Evolutionary conservation across 1,140 invertebrate genomes (phyloP).

Genomic region (Drosophila mauritiana): DNA sequence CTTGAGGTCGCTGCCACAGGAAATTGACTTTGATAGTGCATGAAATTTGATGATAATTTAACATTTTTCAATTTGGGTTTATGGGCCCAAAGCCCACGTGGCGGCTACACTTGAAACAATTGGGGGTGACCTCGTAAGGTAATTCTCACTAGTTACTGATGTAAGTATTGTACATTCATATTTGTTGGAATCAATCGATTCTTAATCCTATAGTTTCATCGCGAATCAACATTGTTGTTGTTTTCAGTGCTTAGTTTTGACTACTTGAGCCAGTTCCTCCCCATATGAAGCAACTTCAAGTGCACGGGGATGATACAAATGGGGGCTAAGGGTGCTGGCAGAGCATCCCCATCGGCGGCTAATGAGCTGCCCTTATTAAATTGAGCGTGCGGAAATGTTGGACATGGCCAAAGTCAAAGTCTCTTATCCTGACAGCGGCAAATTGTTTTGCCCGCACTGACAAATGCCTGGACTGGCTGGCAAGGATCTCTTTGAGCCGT

Average conservation of each 20-base stretch:
- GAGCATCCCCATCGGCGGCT: slow-evolving; percentile 19
- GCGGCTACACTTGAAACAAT: slow-evolving; percentile 15
- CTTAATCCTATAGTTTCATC: too few relatives aligned
- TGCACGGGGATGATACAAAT: slow-evolving; percentile 2
- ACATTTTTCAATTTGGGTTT: slow-evolving; percentile 62
- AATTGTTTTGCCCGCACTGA: slow-evolving; percentile 52
- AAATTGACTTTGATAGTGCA: slow-evolving; percentile 83
- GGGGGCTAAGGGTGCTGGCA: background rate
- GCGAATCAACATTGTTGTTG: too few relatives aligned
- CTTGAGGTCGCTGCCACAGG: slow-evolving; percentile 36
- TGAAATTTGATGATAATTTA: slow-evolving; percentile 82
- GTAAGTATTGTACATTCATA: too few relatives aligned
- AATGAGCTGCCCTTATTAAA: slow-evolving; percentile 52
- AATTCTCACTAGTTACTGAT: too few relatives aligned
- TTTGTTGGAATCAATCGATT: too few relatives aligned
- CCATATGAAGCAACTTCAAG: slow-evolving; percentile 8
- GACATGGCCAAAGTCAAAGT: slow-evolving; percentile 35
- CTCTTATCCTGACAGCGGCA: slow-evolving; percentile 43
- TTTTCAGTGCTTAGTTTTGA: too few relatives aligned
- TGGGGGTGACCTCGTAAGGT: background rate
- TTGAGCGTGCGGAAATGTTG: slow-evolving; percentile 55
- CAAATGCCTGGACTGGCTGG: slow-evolving; percentile 17
- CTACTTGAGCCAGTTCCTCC: background rate
- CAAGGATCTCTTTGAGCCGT: slow-evolving; percentile 18
- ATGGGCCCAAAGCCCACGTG: slow-evolving; percentile 27